Base-by-base conservation (phyloP, 2,888 invertebrate genomes). In the Ephialtes manifestator region DNA sequence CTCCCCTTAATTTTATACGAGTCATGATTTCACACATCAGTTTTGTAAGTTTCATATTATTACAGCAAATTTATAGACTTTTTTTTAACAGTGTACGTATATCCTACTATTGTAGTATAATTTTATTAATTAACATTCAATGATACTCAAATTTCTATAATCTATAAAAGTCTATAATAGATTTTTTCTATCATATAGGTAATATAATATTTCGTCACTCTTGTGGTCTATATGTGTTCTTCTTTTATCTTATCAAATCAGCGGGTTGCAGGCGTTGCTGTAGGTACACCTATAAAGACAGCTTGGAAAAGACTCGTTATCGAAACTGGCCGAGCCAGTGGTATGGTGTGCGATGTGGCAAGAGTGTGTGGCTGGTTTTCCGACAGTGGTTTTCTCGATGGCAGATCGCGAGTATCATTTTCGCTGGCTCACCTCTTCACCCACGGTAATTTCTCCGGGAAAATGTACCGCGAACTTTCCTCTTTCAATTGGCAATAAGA, bases 401-500 rank as follows among this genome's bases (percentile, higher is more conserved):
- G 87, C 82, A 84, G 83, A 87, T 88, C 88, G 89, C 86, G 78
- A 76, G 83, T 81, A 87, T 88, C 85, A 89, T 91, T 90, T 87
- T 90, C 89, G 86, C 89, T 85, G 86, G 88, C 87, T 89, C 89
- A 89, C 90, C 88, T 86, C 87, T 84, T 82, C 78, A 55, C 80
- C 75, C 65, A 76, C 86, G 90, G 90, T 90, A 90, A 92, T 92
- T 92, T 91, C 90, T 90, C 88, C 88, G 89, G 84, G 91, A 89
- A 93, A 93, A 93, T 91, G 92, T 92, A 91, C 91, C 91, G 91
- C 91, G 91, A 93, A 93, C 91, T 93, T 93, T 93, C 89, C 92
- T 92, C 92, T 93, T 93, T 92, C 92, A 91, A 93, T 93, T 93
- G 92, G 91, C 92, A 92, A 92, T 93, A 92, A 93, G 92, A 92